phyloP scores from a whole-genome alignment of 2,113 vertebrate species.

The Aegypius monachus region DNA sequence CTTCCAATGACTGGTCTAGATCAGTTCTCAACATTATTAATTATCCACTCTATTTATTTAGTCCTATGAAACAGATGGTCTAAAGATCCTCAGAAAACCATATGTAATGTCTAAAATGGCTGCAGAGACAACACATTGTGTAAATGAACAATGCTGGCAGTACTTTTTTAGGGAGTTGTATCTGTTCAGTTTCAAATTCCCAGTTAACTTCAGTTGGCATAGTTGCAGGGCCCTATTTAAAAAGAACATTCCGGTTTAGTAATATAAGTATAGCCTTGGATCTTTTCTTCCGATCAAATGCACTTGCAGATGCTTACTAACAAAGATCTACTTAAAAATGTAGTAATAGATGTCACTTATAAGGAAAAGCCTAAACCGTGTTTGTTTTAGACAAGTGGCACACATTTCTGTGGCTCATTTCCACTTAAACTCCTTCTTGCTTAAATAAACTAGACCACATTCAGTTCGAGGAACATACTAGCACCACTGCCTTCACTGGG shows the following conservation, averaged over 20 bases:
- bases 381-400: slow-evolving; percentile 61
- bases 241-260: neutral
- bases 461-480: neutral
- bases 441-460: slow-evolving; percentile 32
- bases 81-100: neutral
- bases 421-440: slow-evolving; percentile 39
- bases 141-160: neutral
- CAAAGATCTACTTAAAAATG: slow-evolving; percentile 34
- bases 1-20: neutral
- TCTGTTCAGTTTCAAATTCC: neutral
- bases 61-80: neutral
- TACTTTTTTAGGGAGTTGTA: neutral
- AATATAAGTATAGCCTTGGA: neutral
- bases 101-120: neutral
- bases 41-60: neutral
- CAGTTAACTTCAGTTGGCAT: neutral
- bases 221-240: neutral
- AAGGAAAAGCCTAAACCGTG: neutral
- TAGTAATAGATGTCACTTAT: slow-evolving; percentile 18
- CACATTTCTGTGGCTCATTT: slow-evolving; percentile 29
- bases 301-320: slow-evolving; percentile 6
- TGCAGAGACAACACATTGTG: neutral
- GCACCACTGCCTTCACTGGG: neutral
- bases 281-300: neutral
- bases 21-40: neutral